Conservation (phyloP, 2,113 vertebrate genomes). For the Amblyornis subalaris region DNA sequence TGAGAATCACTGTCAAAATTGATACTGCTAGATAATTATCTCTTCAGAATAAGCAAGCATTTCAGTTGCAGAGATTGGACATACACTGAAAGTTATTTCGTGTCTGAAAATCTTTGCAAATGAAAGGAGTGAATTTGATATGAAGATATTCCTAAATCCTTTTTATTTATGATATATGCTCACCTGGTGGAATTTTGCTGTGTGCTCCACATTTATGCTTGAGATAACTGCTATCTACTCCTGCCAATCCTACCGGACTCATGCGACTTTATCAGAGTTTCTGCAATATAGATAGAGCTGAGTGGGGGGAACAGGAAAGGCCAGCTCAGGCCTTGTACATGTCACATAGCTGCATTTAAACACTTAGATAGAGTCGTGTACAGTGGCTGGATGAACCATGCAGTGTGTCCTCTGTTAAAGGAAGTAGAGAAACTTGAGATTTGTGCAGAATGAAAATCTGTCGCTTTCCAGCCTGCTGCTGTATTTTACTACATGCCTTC, state of each 20-base stretch:
- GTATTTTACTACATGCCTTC: background rate
- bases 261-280: background rate
- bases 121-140: background rate
- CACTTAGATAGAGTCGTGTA: background rate
- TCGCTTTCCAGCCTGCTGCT: background rate
- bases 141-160: background rate
- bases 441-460: background rate
- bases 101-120: background rate
- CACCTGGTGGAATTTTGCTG: background rate
- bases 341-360: fast-evolving
- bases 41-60: background rate
- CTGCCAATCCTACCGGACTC: background rate
- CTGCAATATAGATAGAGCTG: background rate
- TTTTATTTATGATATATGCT: background rate
- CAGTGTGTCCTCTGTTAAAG: background rate
- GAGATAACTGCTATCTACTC: background rate
- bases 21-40: background rate
- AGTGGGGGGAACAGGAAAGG: background rate
- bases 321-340: background rate
- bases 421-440: background rate
- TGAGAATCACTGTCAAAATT: background rate
- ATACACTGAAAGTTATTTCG: background rate
- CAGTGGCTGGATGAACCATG: background rate
- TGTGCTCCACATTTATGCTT: background rate
- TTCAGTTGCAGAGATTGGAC: background rate